Percentiles rank a stretch among this genome's conserved stretches.
phyloP scores from a whole-genome alignment of 2,797 vertebrate species.

The Tolypeutes matacus region DNA sequence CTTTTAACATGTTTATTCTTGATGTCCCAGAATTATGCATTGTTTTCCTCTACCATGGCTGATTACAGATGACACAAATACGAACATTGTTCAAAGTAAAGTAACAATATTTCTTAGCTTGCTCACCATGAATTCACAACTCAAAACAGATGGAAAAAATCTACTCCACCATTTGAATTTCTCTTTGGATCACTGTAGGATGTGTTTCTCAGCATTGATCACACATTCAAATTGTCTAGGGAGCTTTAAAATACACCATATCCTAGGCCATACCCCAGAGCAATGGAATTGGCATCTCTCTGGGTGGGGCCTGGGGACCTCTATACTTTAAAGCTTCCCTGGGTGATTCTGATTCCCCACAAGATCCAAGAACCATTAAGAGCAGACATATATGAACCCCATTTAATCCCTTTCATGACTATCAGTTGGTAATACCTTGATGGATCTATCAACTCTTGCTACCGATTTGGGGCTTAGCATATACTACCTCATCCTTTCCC shows the following conservation, averaged over 20 bases:
- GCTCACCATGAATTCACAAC: neutral
- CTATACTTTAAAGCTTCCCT: neutral
- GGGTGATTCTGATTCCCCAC: neutral
- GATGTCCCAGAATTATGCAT: constrained; percentile 55
- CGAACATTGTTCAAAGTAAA: constrained; percentile 75
- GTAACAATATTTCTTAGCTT: neutral
- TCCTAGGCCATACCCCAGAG: neutral
- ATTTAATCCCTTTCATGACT: neutral
- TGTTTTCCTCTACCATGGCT: constrained; percentile 73
- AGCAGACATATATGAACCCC: neutral
- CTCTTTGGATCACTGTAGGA: neutral
- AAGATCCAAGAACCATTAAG: neutral
- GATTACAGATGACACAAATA: constrained; percentile 78
- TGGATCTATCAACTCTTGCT: neutral
- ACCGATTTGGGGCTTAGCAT: neutral
- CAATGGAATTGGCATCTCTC: neutral
- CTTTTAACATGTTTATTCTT: constrained; percentile 75
- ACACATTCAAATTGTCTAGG: neutral
- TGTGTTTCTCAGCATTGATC: neutral
- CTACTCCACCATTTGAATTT: neutral
- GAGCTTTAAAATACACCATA: neutral
- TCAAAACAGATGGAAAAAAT: neutral
- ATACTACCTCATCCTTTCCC: neutral
- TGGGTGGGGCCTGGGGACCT: neutral
- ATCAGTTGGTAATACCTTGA: neutral